A percentile compares a stretch with the other conserved stretches of the same genome.
Evolutionary conservation across 2,888 invertebrate genomes (phyloP).

Genomic region (Dryocosmus kuriphilus): DNA sequence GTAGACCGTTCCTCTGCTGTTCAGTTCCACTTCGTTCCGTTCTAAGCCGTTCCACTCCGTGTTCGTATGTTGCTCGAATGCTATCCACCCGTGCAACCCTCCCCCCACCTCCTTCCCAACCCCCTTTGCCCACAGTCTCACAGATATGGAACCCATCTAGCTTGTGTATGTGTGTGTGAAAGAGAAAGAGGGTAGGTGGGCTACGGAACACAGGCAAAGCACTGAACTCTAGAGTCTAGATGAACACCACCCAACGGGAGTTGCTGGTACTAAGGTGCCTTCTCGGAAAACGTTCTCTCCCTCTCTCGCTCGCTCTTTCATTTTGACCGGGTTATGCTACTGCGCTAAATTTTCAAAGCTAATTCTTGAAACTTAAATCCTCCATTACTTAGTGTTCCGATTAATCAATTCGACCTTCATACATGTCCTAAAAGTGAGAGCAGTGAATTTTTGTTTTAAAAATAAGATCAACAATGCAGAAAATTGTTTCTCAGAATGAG

Average conservation of each 20-base stretch:
- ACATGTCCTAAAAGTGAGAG: neutral
- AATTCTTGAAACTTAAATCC: neutral
- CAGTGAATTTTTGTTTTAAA: neutral
- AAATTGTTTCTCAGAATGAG: no score
- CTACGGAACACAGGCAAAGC: constrained; percentile 41
- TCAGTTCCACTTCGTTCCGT: constrained; percentile 43
- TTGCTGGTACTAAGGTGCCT: constrained; percentile 25
- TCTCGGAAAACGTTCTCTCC: neutral
- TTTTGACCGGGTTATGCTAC: constrained; percentile 57
- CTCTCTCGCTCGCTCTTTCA: constrained; percentile 49
- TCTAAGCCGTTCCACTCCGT: constrained; percentile 38
- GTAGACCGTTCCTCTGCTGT: constrained; percentile 41
- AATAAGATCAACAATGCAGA: no score
- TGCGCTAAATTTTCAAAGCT: neutral
- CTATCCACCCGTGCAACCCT: constrained; percentile 45
- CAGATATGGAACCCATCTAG: constrained; percentile 28
- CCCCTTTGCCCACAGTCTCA: neutral
- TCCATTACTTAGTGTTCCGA: neutral
- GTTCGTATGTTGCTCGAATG: constrained; percentile 48
- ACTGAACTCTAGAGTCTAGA: constrained; percentile 52
- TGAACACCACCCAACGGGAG: constrained; percentile 48
- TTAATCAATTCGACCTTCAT: neutral
- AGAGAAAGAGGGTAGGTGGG: constrained; percentile 45
- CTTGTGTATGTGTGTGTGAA: constrained; percentile 44
- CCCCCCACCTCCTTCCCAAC: neutral